Base-by-base conservation (phyloP, 2,797 vertebrate genomes). In the Synanceia verrucosa region DNA sequence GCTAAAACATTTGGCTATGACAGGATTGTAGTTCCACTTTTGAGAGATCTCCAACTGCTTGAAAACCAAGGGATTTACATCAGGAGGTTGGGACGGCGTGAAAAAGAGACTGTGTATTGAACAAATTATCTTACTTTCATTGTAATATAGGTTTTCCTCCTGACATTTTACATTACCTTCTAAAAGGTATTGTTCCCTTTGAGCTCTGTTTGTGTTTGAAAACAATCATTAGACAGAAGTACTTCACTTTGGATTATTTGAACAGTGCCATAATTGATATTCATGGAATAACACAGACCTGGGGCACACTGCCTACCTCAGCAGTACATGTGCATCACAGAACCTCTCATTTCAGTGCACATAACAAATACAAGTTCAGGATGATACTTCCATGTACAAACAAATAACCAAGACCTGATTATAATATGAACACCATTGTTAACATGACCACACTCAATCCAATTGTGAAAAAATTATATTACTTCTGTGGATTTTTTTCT, bases 181-280 rank as follows among this genome's bases (percentile, higher is more conserved):
- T 64, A 9, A 57, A 53, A n/a, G 63, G 26, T 2, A 48, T 81
- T 55, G 68, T 78, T 5, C 60, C 56, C 59, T 57, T 44, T 21
- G 70, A 85, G 18, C 36, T 79, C 3, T 51, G 66, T 58, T 69
- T 76, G 46, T 76, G 71, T 68, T 55, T 70, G 18, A 61, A 71
- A 36, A 53, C 5, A 43, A 50, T 72, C 3, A 73, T 73, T 78
- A 19, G 6, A 5, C 16, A 71, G 7, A 55, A 64, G 8, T 82
- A 82, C 11, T 81, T 76, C 9, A 76, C 64, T 19, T 24, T 78
- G 4, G 46, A 76, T 26, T 10, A 62, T 51, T 46, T 65, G 12
- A 71, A 64, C 12, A 56, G 50, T 63, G 33, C 26, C 18, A 36
- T 18, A 39, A 39, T 39, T 52, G 28, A 52, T 12, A n/a, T 33